Base-by-base conservation (phyloP, 2,113 vertebrate genomes). In the Ia io region DNA sequence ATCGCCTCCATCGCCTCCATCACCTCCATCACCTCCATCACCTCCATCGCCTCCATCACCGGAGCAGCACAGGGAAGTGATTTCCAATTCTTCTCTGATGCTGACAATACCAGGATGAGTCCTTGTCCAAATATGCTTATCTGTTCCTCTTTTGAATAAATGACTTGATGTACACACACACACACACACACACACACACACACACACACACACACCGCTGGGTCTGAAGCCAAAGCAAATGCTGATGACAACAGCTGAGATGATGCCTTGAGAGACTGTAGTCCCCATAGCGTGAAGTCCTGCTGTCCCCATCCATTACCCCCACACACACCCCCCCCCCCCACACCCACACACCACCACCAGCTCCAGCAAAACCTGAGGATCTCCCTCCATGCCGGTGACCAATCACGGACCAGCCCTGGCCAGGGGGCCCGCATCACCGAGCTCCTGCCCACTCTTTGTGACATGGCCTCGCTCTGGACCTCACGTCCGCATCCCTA, bases 31-130 rank as follows among this genome's bases (percentile, higher is more conserved):
- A 18, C 49, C 49, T 51, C 49, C 49, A 51, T 17, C 49, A 1
- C 49, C 49, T 51, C 49, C 49, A 51, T 22, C 30, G 40, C 16
- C 11, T 14, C 51, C 25, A 37, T 37, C 4, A 37, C 37, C 20
- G 32, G 9, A 47, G 65, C 7, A 1, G 7, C 1, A 12, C 0
- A 3, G 4, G n/a, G 23, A 3, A 25, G 32, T 37, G 30, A n/a
- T 13, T 56, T 37, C 44, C 53, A 61, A 1, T 22, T 84, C 53
- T 23, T 42, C 53, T 79, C 83, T 70, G n/a, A 35, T 17, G 14
- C 13, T 3, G 20, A 9, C 8, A 5, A 37, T 4, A 11, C 17
- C 0, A 0, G 22, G n/a, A 20, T 1, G 67, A 22, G 16, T 76
- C 59, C 73, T 44, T 42, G 56, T 78, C 40, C 25, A 2, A 9